A percentile compares a stretch with the other conserved stretches of the same genome.
These are phyloP conservation scores for Tenthredo notha DNA, from an alignment of 2,888 invertebrate genomes.

Conservation along the genomic window DNA sequence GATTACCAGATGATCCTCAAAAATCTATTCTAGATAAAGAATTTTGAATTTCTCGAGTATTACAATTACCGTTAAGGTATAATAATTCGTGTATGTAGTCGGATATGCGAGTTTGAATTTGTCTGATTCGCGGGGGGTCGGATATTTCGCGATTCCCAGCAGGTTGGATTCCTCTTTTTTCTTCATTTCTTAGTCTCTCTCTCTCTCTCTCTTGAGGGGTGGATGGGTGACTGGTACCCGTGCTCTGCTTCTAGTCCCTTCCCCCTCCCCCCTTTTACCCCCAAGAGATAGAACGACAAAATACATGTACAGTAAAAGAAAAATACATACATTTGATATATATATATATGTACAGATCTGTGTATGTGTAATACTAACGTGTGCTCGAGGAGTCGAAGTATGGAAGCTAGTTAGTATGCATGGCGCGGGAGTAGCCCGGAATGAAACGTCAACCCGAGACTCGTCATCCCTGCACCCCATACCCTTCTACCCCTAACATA, in stretches of 20 bases:
- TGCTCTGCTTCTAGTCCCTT: background rate
- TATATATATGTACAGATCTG: too few relatives aligned
- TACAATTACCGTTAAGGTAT: background rate
- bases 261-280: background rate
- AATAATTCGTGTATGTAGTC: background rate
- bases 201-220: background rate
- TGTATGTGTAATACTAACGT: slow-evolving; percentile 3
- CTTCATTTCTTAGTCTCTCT: slow-evolving; percentile 57
- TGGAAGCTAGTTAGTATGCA: slow-evolving; percentile 76
- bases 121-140: background rate
- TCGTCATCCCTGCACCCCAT: slow-evolving; percentile 70
- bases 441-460: slow-evolving; percentile 78
- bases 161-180: slow-evolving; percentile 49
- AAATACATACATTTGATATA: too few relatives aligned
- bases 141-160: background rate
- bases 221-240: slow-evolving; percentile 34
- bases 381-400: slow-evolving; percentile 9
- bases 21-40: too few relatives aligned
- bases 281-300: background rate
- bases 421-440: slow-evolving; percentile 77
- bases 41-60: background rate
- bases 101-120: background rate
- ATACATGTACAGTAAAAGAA: background rate
- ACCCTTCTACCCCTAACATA: background rate
- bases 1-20: too few relatives aligned